Conservation (phyloP, 2,797 vertebrate species). For the Dallia pectoralis region DNA sequence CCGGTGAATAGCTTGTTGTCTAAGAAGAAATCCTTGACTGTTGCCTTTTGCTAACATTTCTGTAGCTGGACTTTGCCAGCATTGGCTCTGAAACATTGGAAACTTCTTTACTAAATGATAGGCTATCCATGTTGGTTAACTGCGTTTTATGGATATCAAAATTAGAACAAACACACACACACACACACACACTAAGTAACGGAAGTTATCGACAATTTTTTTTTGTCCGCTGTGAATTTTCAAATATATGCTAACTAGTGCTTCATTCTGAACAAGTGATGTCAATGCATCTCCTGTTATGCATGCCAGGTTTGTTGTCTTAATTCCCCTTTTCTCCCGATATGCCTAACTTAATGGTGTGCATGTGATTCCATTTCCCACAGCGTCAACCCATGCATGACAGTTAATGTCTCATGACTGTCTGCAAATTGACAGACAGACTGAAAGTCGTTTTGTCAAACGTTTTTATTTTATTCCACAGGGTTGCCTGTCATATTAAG, state of each 20-base stretch:
- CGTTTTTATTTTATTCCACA: neutral
- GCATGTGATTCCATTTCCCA: constrained; percentile 41
- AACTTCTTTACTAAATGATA: neutral
- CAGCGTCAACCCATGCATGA: constrained; percentile 7
- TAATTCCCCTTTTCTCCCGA: constrained; percentile 18
- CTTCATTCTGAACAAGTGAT: constrained; percentile 4
- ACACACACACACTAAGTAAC: no score
- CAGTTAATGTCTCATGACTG: constrained; percentile 31
- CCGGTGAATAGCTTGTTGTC: constrained; percentile 58
- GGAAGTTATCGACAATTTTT: neutral
- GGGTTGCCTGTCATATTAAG: neutral
- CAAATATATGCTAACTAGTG: constrained; percentile 32
- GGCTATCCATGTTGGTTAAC: neutral
- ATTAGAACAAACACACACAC: no score
- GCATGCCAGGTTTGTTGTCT: constrained; percentile 7
- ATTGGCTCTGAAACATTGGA: neutral
- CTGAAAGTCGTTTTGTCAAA: constrained; percentile 1
- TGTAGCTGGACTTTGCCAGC: neutral
- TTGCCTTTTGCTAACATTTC: constrained; percentile 32
- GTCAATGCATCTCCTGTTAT: neutral
- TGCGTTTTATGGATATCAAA: neutral
- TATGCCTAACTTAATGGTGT: constrained; percentile 33
- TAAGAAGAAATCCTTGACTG: constrained; percentile 24
- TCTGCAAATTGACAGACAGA: constrained; percentile 9
- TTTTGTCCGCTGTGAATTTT: neutral